Base-by-base conservation (phyloP, 2,113 vertebrate genomes). In the Amia ocellicauda region DNA sequence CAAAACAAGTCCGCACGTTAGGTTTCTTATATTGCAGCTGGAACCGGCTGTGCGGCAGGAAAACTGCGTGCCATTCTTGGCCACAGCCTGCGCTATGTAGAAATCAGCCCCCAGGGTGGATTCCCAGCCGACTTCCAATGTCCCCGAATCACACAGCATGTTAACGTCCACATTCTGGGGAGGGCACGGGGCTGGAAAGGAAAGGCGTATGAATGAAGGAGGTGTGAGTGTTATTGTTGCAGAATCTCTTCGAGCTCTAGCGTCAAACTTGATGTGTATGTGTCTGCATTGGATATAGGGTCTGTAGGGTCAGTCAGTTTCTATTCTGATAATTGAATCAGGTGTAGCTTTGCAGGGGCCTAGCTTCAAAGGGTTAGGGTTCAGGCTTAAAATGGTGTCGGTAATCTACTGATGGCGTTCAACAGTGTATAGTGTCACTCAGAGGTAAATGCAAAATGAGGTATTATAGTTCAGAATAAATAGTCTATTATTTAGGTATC, bases 81-180 rank as follows among this genome's bases (percentile, higher is more conserved):
- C 73, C 24, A 71, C 36, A 17, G 76, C 69, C 3, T 67, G 58
- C 3, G 59, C 56, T 0, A 13, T 69, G 1, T 78, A 72, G 0
- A 58, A 82, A 62, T 82, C 80, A 0, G 68, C 81, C 69, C 88
- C 62, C 0, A 77, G 80, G 4, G 7, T 1, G 13, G 70, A 22
- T 1, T 71, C 62, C 89, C 89, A 89, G 1, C 72, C 73, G 20
- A 88, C 74, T 60, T 75, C 66, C 0, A 74, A 83, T 0, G 87
- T 85, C 77, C 82, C 85, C 20, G 81, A 70, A 28, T 80, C 4
- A 55, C 88, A 89, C 75, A 85, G 78, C 74, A 86, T 77, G 43
- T 24, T 60, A 60, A 79, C 81, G 58, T 54, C 40, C 47, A 88
- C 67, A 1, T 1, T 4, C 0, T 74, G 76, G 42, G 87, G 82